Percentiles rank a stretch among this genome's conserved stretches.
Conservation (phyloP, 2,888 invertebrate species). For the Myathropa florea region DNA sequence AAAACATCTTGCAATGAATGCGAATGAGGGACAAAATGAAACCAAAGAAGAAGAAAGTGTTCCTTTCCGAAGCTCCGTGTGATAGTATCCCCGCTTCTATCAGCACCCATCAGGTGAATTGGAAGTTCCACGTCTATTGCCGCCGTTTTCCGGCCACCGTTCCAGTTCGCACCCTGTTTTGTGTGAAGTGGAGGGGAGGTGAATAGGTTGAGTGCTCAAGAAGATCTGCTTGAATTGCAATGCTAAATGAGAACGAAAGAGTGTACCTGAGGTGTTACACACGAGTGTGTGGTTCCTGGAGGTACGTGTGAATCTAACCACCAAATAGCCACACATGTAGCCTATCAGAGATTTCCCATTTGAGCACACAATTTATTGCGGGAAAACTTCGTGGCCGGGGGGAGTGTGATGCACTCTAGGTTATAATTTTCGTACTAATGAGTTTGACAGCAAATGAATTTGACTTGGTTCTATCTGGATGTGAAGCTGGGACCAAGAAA, state of each 20-base stretch:
- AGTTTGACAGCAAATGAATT: conserved; percentile 63
- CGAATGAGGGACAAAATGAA: conserved; percentile 26
- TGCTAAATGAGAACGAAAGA: conserved; percentile 16
- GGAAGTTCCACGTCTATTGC: conserved; percentile 28
- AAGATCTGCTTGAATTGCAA: conserved; percentile 52
- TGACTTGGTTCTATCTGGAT: conserved; percentile 27
- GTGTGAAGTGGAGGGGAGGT: conserved; percentile 7
- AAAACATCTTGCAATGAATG: conserved; percentile 60
- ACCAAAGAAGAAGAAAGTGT: conserved; percentile 6
- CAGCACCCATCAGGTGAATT: conserved; percentile 8
- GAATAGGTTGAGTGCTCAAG: conserved; percentile 33
- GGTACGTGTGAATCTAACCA: conserved; percentile 24
- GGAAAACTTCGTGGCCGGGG: conserved; percentile 25
- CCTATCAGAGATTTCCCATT: conserved; percentile 41
- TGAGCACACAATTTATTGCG: conserved; percentile 48
- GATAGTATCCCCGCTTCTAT: conserved; percentile 5
- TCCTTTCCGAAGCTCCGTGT: neutral
- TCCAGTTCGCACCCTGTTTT: neutral
- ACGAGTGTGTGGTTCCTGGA: neutral
- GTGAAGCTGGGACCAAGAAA: neutral
- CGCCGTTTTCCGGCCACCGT: neutral
- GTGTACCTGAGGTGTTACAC: conserved; percentile 12
- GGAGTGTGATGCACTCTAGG: conserved; percentile 39
- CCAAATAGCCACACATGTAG: neutral
- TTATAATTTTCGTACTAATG: conserved; percentile 65